Evolutionary conservation across 2,113 vertebrate genomes (phyloP).

Genomic region (Vimba vimba): DNA sequence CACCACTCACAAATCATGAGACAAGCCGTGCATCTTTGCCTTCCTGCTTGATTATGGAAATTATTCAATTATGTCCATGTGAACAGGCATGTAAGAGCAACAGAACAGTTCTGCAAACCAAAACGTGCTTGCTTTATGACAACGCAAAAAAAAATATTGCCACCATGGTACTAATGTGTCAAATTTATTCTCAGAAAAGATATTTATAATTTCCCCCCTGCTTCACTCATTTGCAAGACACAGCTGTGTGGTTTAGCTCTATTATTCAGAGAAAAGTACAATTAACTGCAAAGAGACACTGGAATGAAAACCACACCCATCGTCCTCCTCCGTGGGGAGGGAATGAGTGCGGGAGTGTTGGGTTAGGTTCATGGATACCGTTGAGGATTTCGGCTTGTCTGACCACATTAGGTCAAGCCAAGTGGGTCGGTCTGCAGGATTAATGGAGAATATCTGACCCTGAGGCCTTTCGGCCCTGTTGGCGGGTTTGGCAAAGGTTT

Average conservation of each 20-base stretch:
- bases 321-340: constrained; percentile 37
- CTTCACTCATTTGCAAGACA: neutral
- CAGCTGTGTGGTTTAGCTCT: constrained; percentile 28
- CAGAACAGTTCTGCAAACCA: neutral
- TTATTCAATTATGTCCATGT: neutral
- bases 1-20: neutral
- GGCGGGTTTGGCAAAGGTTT: constrained; percentile 49
- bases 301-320: constrained; percentile 51
- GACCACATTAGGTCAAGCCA: constrained; percentile 37
- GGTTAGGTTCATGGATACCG: constrained; percentile 22
- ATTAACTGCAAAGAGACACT: constrained; percentile 8
- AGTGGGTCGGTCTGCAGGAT: constrained; percentile 29
- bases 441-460: constrained; percentile 22
- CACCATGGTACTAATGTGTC: neutral
- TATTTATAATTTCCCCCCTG: neutral
- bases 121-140: neutral
- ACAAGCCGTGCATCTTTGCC: neutral
- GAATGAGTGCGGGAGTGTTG: neutral
- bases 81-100: neutral
- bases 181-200: neutral
- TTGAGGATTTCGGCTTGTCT: constrained; percentile 21
- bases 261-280: constrained; percentile 16
- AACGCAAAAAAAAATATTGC: neutral
- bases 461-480: constrained; percentile 36
- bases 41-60: neutral